Conservation (phyloP, 2,888 invertebrate species). For the Archips crataeganus region DNA sequence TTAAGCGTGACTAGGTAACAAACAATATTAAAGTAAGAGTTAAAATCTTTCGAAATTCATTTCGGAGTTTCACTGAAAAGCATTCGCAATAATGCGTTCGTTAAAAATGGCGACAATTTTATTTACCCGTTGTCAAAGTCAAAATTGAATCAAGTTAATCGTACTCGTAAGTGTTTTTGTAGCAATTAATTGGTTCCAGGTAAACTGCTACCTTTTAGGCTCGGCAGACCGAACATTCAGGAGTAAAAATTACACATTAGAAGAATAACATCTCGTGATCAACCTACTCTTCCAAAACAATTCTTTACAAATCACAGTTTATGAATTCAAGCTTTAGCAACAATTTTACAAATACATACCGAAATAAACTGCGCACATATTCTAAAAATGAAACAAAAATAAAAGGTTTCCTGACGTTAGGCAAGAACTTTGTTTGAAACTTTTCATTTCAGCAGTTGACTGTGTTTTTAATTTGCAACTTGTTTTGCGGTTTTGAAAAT, state of each 20-base stretch:
- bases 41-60: neutral
- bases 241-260: too few relatives aligned
- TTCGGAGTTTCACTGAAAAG: neutral
- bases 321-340: too few relatives aligned
- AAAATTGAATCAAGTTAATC: neutral
- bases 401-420: neutral
- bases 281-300: too few relatives aligned
- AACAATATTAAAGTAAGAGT: too few relatives aligned
- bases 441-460: neutral
- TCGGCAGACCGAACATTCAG: too few relatives aligned
- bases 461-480: neutral
- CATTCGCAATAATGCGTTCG: neutral
- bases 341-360: neutral
- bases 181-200: too few relatives aligned
- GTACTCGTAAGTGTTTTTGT: neutral
- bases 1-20: too few relatives aligned
- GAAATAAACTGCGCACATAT: too few relatives aligned
- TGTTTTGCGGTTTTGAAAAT: neutral
- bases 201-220: too few relatives aligned
- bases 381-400: neutral
- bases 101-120: neutral
- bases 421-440: neutral
- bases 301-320: too few relatives aligned
- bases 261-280: too few relatives aligned
- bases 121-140: neutral